Evolutionary conservation across 2,113 vertebrate species (phyloP).

Genomic region (Amblyornis subalaris): DNA sequence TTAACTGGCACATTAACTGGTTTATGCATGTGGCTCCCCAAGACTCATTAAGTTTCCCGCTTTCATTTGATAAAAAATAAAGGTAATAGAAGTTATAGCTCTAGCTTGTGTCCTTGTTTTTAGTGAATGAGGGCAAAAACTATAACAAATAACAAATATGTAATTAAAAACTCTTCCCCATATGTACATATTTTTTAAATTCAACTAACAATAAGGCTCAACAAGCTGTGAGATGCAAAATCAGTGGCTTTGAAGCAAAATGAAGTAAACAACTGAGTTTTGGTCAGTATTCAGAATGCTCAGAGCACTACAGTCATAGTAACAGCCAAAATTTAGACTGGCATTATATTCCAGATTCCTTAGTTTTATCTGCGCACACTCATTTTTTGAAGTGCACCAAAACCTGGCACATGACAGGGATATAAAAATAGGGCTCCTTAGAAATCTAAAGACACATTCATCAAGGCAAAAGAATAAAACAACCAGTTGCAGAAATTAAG

Average conservation of each 20-base stretch:
- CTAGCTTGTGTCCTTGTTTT: background rate
- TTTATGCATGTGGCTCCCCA: background rate
- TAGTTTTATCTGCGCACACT: background rate
- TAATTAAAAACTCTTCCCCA: background rate
- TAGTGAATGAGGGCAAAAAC: background rate
- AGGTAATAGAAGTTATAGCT: background rate
- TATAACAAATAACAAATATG: background rate
- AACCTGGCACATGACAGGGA: background rate
- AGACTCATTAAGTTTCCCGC: background rate
- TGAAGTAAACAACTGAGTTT: background rate
- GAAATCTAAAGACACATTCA: background rate
- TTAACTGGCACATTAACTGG: background rate
- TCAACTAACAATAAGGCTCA: background rate
- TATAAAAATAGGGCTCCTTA: background rate
- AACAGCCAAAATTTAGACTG: background rate
- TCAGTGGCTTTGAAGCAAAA: background rate
- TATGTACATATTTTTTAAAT: background rate
- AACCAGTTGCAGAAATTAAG: background rate
- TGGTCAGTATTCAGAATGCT: background rate
- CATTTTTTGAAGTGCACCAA: background rate
- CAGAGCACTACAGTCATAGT: background rate
- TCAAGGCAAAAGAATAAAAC: background rate
- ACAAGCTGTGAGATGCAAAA: background rate
- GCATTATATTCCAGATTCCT: background rate
- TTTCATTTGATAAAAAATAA: background rate